Evolutionary conservation across 2,797 vertebrate genomes (phyloP).

Genomic region (Cirrhinus mrigala): DNA sequence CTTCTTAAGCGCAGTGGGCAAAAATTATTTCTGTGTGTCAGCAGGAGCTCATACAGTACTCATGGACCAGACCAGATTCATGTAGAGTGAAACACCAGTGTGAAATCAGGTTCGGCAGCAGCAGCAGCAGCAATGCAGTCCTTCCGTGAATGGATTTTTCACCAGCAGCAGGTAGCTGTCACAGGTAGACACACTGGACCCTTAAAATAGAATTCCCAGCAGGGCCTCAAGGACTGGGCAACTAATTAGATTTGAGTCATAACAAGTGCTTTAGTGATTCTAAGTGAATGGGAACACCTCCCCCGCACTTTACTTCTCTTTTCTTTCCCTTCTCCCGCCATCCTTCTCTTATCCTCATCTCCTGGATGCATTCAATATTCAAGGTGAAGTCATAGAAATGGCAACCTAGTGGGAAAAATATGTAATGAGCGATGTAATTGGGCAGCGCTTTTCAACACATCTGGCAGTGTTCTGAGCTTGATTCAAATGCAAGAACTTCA

Average conservation of each 20-base stretch:
- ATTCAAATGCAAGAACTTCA: background rate
- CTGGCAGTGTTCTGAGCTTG: background rate
- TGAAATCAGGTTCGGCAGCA: background rate
- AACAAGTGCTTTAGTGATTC: constrained; percentile 38
- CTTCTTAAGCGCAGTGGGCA: constrained; percentile 1
- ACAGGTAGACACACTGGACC: constrained; percentile 6
- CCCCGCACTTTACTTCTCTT: background rate
- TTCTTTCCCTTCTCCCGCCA: constrained; percentile 2
- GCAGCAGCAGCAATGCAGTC: background rate
- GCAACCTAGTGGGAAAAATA: background rate
- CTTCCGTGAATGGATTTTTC: constrained; percentile 1
- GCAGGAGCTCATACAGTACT: background rate
- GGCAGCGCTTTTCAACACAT: background rate
- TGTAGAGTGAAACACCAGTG: background rate
- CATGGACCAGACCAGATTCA: constrained; percentile 5
- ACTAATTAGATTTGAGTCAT: constrained; percentile 41
- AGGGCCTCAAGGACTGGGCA: constrained; percentile 6
- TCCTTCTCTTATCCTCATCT: background rate
- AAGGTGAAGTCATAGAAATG: constrained; percentile 5
- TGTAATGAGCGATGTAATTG: background rate
- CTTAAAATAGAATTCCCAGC: constrained; percentile 24
- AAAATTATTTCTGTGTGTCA: background rate
- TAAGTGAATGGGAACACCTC: constrained; percentile 36
- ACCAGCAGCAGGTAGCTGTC: constrained; percentile 26
- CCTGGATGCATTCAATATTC: background rate